A percentile compares a stretch with the other conserved stretches of the same genome.
Conservation (phyloP, 2,888 invertebrate genomes). For the Steromphala cineraria region DNA sequence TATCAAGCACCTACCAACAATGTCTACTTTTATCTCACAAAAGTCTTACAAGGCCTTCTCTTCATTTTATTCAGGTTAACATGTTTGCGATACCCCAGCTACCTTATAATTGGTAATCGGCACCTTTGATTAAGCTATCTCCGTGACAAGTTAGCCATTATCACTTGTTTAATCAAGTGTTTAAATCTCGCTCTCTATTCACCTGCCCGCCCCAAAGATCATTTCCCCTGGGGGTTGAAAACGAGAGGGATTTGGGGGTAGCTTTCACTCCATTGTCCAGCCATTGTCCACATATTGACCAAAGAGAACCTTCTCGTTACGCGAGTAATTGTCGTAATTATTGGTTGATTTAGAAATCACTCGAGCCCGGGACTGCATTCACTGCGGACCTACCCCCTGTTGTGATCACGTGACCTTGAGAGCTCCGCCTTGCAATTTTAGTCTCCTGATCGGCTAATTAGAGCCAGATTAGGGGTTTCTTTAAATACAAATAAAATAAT, state of each 20-base stretch:
- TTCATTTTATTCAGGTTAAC: not conserved
- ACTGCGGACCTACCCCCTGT: not conserved
- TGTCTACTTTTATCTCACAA: not conserved
- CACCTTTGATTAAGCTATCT: conserved; percentile 6
- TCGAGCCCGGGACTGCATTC: not conserved
- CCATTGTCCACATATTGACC: conserved; percentile 25
- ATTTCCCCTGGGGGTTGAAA: not conserved
- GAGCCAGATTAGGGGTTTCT: not conserved
- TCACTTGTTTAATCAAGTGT: conserved; percentile 6
- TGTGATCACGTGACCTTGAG: not conserved
- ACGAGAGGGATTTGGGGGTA: not conserved
- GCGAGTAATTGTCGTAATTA: conserved; percentile 28
- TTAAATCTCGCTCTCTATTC: conserved; percentile 3
- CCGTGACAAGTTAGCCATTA: not conserved
- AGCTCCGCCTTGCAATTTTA: not conserved
- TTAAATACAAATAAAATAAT: not conserved
- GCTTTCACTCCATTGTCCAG: not conserved
- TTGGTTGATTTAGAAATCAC: conserved; percentile 25
- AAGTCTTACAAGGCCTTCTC: not conserved
- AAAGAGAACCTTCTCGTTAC: conserved; percentile 18
- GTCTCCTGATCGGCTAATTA: not conserved
- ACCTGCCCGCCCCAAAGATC: conserved; percentile 4
- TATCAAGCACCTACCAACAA: not conserved
- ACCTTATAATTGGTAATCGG: conserved; percentile 5
- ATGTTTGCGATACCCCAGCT: not conserved